phyloP scores from a whole-genome alignment of 2,888 invertebrate genomes.

The Cremastinae sp. region DNA sequence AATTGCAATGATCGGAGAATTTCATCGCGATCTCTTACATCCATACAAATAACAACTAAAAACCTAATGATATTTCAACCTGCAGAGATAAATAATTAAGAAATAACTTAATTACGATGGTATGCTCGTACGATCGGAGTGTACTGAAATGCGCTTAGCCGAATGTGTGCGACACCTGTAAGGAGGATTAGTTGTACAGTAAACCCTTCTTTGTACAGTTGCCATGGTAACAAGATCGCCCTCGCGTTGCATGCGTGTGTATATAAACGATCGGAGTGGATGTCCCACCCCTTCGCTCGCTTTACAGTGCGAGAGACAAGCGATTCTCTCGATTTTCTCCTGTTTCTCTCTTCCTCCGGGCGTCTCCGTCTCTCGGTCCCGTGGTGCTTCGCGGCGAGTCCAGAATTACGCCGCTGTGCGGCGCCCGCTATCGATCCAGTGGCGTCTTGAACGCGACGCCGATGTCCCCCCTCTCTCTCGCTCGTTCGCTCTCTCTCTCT shows the following conservation, averaged over 20 bases:
- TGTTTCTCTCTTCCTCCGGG: slow-evolving; percentile 13
- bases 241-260: slow-evolving; percentile 10
- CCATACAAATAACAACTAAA: too few relatives aligned
- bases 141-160: not conserved
- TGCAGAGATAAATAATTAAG: too few relatives aligned
- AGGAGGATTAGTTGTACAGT: slow-evolving; percentile 4
- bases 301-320: slow-evolving; percentile 13
- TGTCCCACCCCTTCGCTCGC: slow-evolving; percentile 48
- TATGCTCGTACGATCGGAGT: not conserved
- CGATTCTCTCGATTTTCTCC: slow-evolving; percentile 40
- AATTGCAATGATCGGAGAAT: too few relatives aligned
- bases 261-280: slow-evolving; percentile 38
- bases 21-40: too few relatives aligned
- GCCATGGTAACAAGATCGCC: slow-evolving; percentile 35
- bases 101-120: too few relatives aligned
- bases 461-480: slow-evolving; percentile 10
- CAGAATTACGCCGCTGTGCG: slow-evolving; percentile 43
- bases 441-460: slow-evolving; percentile 41
- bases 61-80: too few relatives aligned
- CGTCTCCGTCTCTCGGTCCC: not conserved
- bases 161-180: slow-evolving; percentile 29
- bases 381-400: slow-evolving; percentile 38
- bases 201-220: not conserved
- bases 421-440: slow-evolving; percentile 56
- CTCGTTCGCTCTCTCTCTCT: slow-evolving; percentile 18